Percentiles rank a stretch among this genome's conserved stretches.
Conservation (phyloP, 2,797 vertebrate species). For the Lepilemur septentrionalis region DNA sequence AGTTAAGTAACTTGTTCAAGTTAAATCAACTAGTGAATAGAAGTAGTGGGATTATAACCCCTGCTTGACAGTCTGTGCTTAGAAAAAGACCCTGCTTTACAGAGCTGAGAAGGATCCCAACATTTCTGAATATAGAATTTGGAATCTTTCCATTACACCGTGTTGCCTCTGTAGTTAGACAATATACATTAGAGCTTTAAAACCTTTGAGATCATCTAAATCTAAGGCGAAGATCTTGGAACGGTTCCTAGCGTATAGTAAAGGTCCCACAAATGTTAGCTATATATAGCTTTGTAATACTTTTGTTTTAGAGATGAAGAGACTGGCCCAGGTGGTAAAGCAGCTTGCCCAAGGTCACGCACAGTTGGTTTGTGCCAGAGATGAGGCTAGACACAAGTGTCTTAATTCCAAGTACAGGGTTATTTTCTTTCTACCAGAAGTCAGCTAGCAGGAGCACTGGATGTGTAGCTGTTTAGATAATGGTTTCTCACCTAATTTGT, state of each 20-base stretch:
- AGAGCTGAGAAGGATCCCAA: not conserved
- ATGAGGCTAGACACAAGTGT: not conserved
- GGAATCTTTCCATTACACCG: not conserved
- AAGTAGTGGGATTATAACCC: not conserved
- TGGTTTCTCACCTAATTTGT: not conserved
- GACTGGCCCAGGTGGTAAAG: not conserved
- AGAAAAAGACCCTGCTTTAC: not conserved
- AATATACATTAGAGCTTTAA: not conserved
- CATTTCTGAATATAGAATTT: not conserved
- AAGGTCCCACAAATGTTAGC: conserved; percentile 26
- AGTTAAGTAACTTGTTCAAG: not conserved
- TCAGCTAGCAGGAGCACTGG: not conserved
- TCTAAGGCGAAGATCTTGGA: conserved; percentile 17
- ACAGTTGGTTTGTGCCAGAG: not conserved
- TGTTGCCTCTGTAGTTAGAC: conserved; percentile 1
- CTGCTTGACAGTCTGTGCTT: not conserved
- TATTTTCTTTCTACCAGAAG: not conserved
- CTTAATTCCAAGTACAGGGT: not conserved
- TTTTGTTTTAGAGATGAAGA: conserved; percentile 38
- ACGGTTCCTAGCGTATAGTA: not conserved
- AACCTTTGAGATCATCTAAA: conserved; percentile 14
- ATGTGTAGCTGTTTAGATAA: conserved; percentile 14
- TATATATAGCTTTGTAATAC: conserved; percentile 19
- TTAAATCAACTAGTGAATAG: not conserved
- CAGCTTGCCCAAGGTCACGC: conserved; percentile 20